Evolutionary conservation across 2,888 invertebrate species (phyloP), one percentile per base, ranked within the genome.

Genomic region (Acronicta alni): DNA sequence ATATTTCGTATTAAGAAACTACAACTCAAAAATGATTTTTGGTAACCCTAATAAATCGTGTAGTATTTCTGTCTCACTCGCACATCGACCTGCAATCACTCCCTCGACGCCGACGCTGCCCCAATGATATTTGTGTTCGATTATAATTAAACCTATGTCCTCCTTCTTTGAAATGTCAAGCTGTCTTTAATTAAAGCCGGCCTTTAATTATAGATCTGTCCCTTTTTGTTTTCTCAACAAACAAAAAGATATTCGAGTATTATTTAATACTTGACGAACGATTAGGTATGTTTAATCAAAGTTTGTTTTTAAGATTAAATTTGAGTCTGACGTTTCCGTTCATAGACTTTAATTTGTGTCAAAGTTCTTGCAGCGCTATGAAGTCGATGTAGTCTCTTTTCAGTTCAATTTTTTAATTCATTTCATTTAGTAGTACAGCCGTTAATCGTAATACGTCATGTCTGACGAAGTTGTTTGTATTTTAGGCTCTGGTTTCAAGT

Each of bases 51-150:
- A 59, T 55, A 58, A 52, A 47, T 67, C 53, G 65, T 77, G 17
- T 49, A 52, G 51, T 57, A 67, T 35, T 48, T 65, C 70, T 62
- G 65, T 80, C 70, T 72, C 80, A 71, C 84, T 71, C 71, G 60
- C 85, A 62, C 78, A 42, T 48, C 62, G 87, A 88, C 87, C 89
- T 86, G 89, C 87, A 87, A 89, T 89, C 86, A 85, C 78, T 84
- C 87, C 82, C 87, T 67, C 73, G 72, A 72, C 87, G 88, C 84
- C 76, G 57, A 64, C 87, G 88, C 85, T 92, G 94, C 80, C 90
- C 93, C 91, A 91, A 93, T 94, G 94, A 94, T 94, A 94, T 94
- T 94, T 94, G 90, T 92, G 91, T 91, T 93, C 87, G 87, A 73
- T 77, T 84, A 84, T 82, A 84, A 84, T 84, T 84, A 84, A 79